phyloP scores from a whole-genome alignment of 1,140 invertebrate species.

The Andrena cerasifolii region DNA sequence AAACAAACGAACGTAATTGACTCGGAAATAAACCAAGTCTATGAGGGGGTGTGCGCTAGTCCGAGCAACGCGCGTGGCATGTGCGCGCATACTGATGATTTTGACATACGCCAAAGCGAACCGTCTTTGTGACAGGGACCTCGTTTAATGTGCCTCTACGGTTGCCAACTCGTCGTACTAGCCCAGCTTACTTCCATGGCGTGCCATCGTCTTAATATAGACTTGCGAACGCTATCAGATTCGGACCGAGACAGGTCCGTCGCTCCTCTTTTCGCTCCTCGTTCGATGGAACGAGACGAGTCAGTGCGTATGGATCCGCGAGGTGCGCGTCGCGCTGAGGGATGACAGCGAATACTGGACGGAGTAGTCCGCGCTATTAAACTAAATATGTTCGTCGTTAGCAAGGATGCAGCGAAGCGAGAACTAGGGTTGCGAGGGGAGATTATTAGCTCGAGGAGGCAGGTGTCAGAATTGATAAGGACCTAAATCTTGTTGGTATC shows the following conservation, averaged over 20 bases:
- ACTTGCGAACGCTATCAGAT: constrained; percentile 73
- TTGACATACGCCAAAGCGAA: constrained; percentile 82
- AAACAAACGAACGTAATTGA: constrained; percentile 82
- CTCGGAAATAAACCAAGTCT: constrained; percentile 79
- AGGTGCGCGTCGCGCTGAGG: no score
- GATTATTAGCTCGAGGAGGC: no score
- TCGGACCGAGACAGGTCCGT: constrained; percentile 67
- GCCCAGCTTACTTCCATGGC: constrained; percentile 72
- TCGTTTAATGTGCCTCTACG: constrained; percentile 22
- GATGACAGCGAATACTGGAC: no score
- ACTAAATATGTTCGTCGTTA: no score
- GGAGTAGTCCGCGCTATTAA: no score
- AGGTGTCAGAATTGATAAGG: no score
- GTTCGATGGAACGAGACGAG: constrained; percentile 52
- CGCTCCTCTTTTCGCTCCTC: constrained; percentile 36
- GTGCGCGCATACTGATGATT: constrained; percentile 75
- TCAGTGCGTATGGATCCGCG: constrained; percentile 44
- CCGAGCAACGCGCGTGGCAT: constrained; percentile 63
- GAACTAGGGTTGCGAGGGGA: no score
- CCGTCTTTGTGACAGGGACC: constrained; percentile 76
- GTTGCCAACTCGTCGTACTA: constrained; percentile 52
- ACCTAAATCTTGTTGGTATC: no score
- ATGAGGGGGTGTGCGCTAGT: constrained; percentile 11
- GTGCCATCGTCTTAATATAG: constrained; percentile 75
- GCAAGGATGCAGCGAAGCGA: no score